These are phyloP conservation scores for Liparis tanakae DNA, from an alignment of 2,797 vertebrate species.

Conservation along the genomic window DNA sequence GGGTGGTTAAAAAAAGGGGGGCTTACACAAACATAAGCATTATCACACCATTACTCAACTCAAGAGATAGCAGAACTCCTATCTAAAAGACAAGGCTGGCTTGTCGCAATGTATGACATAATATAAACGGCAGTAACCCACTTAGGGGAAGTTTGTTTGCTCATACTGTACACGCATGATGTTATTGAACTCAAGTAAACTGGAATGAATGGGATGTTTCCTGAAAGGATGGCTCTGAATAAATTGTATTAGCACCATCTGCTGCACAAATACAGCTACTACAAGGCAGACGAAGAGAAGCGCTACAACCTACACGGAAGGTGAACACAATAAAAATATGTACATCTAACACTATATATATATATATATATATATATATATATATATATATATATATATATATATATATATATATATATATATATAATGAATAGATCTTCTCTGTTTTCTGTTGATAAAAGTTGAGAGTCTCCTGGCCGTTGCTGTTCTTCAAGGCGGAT, in stretches of 20 bases:
- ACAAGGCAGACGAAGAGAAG: neutral
- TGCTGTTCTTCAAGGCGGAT: too few species aligned
- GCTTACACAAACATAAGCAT: neutral
- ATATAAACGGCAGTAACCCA: slow-evolving; percentile 37
- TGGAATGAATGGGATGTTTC: slow-evolving; percentile 3
- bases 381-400: too few species aligned
- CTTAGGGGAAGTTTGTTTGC: neutral
- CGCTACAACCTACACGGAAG: accelerated
- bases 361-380: too few species aligned
- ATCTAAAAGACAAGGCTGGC: slow-evolving; percentile 18
- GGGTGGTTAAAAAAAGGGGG: neutral
- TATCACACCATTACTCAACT: slow-evolving; percentile 22
- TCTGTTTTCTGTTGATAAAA: too few species aligned
- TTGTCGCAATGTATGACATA: slow-evolving; percentile 32
- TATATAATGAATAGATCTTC: too few species aligned
- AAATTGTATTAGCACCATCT: slow-evolving; percentile 45
- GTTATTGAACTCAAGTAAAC: slow-evolving; percentile 42
- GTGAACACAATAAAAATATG: neutral
- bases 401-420: too few species aligned
- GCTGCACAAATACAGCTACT: slow-evolving; percentile 39
- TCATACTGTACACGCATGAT: slow-evolving; percentile 12
- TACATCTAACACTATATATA: neutral
- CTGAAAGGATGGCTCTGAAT: accelerated
- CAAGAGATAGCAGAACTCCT: slow-evolving; percentile 10
- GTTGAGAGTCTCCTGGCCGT: too few species aligned